Base-by-base conservation (phyloP, 2,888 invertebrate species). In the Slavum lentiscoides region DNA sequence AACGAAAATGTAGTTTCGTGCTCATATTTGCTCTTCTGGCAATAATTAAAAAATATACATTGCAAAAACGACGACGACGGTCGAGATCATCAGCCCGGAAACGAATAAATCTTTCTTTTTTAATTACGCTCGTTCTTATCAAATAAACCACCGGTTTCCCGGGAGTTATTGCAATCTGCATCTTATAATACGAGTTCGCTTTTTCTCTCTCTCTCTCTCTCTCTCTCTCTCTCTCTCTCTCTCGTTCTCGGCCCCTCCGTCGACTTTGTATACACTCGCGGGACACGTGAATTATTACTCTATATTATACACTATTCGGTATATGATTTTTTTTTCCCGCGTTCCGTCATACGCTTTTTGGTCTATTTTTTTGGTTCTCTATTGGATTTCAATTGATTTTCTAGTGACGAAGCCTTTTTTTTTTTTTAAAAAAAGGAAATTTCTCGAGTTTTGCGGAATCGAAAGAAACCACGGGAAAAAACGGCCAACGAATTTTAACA, bases 31-130 rank as follows among this genome's bases (percentile, higher is more conserved):
- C 77, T 80, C 77, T 80, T 80, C 77, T 80, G 77, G 77, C 64
- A 80, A 80, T 80, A 80, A 80, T 80, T 80, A 80, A 80, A 80
- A 80, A 80, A 80, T 80, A 80, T 80, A 80, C 77, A 80, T 80
- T 70, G 77, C 77, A 55, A 80, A 80, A 70, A 72, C 30, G 30
- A 72, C 30, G 30, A 72, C 77, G 77, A 80, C 77, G 55, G 77
- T 64, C 39, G 70, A 80, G 77, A 80, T 80, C 77, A 80, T 80
- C 77, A 80, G 77, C 62, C 62, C 77, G 77, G 77, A 80, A 80
- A 80, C 77, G 61, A 80, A 80, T 80, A 80, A 80, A 80, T 80
- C 77, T 80, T 80, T 80, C 77, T 80, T 80, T 80, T 80, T 80
- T 80, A 80, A 80, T 80, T 80, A 80, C 77, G 70, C 77, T 70